Evolutionary conservation across 2,113 vertebrate species (phyloP).

Genomic region (Tetrao urogallus): DNA sequence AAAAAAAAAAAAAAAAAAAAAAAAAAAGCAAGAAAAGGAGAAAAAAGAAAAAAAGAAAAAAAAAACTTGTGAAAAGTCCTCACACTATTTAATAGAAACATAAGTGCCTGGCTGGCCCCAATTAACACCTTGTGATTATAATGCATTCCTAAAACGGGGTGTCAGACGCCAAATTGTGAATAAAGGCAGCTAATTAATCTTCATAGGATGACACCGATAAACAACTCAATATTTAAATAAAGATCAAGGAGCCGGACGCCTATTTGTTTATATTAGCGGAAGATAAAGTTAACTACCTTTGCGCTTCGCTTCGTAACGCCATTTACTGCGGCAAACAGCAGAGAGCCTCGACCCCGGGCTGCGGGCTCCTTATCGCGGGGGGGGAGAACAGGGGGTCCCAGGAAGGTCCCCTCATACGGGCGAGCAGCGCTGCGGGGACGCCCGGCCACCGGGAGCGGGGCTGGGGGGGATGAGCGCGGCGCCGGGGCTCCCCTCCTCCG

Average conservation of each 20-base stretch:
- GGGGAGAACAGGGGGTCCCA: neutral
- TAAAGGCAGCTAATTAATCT: slow-evolving; percentile 87
- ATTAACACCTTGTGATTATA: slow-evolving; percentile 99
- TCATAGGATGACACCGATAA: slow-evolving; percentile 88
- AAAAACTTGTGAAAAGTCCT: slow-evolving; percentile 78
- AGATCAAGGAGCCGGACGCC: slow-evolving; percentile 74
- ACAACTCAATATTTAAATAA: slow-evolving; percentile 82
- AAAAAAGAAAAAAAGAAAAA: slow-evolving; percentile 46
- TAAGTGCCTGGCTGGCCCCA: slow-evolving; percentile 95
- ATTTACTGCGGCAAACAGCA: slow-evolving; percentile 12
- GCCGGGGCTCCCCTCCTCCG: no score
- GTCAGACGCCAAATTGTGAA: slow-evolving; percentile 86
- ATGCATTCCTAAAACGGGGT: slow-evolving; percentile 87
- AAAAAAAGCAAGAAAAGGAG: slow-evolving; percentile 53
- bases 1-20: slow-evolving; percentile 65
- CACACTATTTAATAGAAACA: slow-evolving; percentile 92
- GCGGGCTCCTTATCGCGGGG: neutral
- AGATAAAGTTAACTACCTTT: slow-evolving; percentile 69
- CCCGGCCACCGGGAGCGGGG: neutral
- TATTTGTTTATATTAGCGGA: slow-evolving; percentile 74
- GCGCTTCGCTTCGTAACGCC: slow-evolving; percentile 13
- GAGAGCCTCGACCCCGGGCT: neutral
- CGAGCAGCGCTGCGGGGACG: accelerated
- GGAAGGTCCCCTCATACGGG: accelerated
- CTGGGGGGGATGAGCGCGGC: neutral